phyloP scores from a whole-genome alignment of 2,113 vertebrate genomes.

The Baryphthengus martii region DNA sequence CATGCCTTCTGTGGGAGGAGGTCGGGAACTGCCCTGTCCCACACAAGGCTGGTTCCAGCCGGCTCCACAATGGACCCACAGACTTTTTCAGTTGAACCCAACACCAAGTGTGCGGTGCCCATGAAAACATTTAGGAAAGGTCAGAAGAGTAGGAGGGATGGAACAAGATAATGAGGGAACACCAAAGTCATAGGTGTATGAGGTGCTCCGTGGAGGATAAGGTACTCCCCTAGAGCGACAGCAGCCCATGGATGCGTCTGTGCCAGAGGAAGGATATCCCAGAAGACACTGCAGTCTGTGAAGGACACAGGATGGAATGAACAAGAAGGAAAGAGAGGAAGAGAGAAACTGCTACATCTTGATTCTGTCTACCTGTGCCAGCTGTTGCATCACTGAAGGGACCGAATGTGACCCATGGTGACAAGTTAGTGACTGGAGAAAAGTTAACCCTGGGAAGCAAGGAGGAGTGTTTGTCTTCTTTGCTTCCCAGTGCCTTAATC shows the following conservation, averaged over 20 bases:
- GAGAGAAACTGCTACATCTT: neutral
- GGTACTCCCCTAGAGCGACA: neutral
- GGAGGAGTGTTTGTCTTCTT: neutral
- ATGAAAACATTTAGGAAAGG: neutral
- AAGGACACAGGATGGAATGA: neutral
- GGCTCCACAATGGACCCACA: neutral
- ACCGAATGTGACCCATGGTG: neutral
- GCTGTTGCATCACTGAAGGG: neutral
- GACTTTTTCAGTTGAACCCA: neutral
- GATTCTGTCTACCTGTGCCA: neutral
- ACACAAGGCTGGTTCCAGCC: neutral
- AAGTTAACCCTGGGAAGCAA: neutral
- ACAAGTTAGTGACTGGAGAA: neutral
- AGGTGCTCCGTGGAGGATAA: neutral
- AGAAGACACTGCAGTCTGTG: neutral
- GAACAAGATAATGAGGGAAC: neutral
- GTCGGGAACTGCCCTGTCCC: neutral
- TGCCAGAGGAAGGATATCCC: neutral
- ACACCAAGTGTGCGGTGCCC: neutral
- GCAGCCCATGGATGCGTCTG: neutral
- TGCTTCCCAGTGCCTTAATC: neutral
- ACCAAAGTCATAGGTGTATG: neutral
- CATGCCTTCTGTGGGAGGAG: neutral
- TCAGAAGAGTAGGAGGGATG: neutral
- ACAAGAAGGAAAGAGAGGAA: neutral